A percentile compares a stretch with the other conserved stretches of the same genome.
Conservation (phyloP, 2,888 invertebrate species). For the Stenurella melanura region DNA sequence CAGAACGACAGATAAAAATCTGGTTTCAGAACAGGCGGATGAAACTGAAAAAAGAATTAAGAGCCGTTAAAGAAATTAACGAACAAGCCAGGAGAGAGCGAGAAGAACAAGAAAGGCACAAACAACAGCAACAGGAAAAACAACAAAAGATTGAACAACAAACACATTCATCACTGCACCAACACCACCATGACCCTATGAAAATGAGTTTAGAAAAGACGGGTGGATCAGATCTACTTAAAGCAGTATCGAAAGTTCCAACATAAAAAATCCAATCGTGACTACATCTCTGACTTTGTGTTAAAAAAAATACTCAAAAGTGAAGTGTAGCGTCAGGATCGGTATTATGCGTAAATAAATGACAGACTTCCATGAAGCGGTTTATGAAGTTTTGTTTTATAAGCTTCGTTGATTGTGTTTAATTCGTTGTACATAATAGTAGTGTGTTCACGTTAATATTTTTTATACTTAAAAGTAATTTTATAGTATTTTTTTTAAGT, state of each 20-base stretch:
- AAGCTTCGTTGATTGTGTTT: conserved; percentile 62
- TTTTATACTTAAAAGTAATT: conserved; percentile 67
- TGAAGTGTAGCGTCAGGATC: conserved; percentile 47
- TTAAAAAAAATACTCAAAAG: conserved; percentile 45
- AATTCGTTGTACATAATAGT: conserved; percentile 70
- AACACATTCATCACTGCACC: conserved; percentile 77
- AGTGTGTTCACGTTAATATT: conserved; percentile 69
- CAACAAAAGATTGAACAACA: conserved; percentile 86
- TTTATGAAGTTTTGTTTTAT: conserved; percentile 44
- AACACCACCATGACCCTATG: conserved; percentile 84
- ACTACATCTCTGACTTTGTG: conserved; percentile 50
- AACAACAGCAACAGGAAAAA: conserved; percentile 91
- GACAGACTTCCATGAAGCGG: conserved; percentile 52
- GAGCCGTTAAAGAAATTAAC: conserved; percentile 96
- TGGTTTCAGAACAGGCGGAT: conserved; percentile 98
- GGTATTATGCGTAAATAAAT: conserved; percentile 48
- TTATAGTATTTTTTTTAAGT: conserved; percentile 64
- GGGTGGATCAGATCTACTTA: conserved; percentile 83
- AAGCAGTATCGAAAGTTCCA: conserved; percentile 85
- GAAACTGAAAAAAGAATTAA: conserved; percentile 96
- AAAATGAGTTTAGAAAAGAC: conserved; percentile 83
- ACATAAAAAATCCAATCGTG: conserved; percentile 77
- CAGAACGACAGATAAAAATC: conserved; percentile 97
- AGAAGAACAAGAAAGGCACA: conserved; percentile 93
- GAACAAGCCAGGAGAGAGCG: conserved; percentile 93